Base-by-base conservation (phyloP, 2,797 vertebrate species). In the Discoglossus pictus region DNA sequence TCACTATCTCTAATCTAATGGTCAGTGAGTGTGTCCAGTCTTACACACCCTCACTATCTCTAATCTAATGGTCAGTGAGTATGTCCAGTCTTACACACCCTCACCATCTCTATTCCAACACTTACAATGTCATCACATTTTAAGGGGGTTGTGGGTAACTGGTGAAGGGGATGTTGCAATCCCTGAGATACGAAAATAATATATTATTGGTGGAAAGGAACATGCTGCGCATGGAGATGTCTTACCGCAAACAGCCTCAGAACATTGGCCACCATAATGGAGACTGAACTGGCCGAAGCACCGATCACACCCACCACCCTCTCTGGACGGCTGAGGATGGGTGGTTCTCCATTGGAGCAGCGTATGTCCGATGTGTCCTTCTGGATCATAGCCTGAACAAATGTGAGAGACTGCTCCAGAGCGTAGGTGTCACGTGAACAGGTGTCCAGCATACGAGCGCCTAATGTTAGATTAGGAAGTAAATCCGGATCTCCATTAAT, bases 201-300 rank as follows among this genome's bases (percentile, higher is more conserved):
- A n/a, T n/a, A n/a, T n/a, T n/a, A n/a, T n/a, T 31, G 27, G 27
- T 31, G 27, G 27, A 8, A 31, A 31, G 8, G 27, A 8, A 8
- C 4, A 31, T 31, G 27, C 4, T 31, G 27, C 4, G 4, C 27
- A 31, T 4, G 27, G n/a, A n/a, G 20, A 3, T 35, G 15, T 56
- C 86, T 89, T 79, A 95, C 93, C 78, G 92, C 91, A 1, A 95
- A 96, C 31, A 95, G 86, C 1, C 94, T 79, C 68, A 96, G 81
- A 46, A 96, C 93, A 17, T 96, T 96, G 82, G 94, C 94, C 70
- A 96, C 93, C 93, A 96, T 96, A 84, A 96, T 94, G 78, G 93
- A 96, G 43, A 96, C 94, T 0, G 94, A 96, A 61, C 93, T 95
- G 68, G 90, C 94, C 0, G 94, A 95, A 0, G 94, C 94, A 0